These are phyloP conservation scores for Alloplasta piceator DNA, from an alignment of 2,888 invertebrate genomes.

Conservation along the genomic window DNA sequence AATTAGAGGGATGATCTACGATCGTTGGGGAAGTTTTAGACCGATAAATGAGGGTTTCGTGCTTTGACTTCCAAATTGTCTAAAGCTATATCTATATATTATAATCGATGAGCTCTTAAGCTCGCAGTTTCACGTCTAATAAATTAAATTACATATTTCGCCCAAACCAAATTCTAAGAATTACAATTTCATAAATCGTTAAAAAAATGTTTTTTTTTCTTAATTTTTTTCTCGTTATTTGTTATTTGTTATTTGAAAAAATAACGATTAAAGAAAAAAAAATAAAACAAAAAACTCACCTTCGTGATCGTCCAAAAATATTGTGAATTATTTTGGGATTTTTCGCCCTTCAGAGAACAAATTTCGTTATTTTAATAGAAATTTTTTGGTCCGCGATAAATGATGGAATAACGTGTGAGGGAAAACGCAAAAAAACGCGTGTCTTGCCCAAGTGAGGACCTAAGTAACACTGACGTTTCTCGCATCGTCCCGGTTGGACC, in stretches of 20 bases:
- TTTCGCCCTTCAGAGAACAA: background rate
- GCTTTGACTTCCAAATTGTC: slow-evolving; percentile 36
- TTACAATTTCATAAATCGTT: background rate
- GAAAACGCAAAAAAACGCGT: slow-evolving; percentile 50
- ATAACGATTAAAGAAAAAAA: background rate
- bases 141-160: slow-evolving; percentile 6
- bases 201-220: background rate
- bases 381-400: background rate
- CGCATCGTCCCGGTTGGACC: slow-evolving; percentile 69
- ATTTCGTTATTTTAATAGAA: background rate
- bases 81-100: slow-evolving; percentile 9
- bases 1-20: slow-evolving; percentile 33
- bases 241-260: slow-evolving; percentile 9
- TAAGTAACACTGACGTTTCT: slow-evolving; percentile 74
- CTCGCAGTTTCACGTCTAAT: slow-evolving; percentile 21
- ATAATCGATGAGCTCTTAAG: slow-evolving; percentile 22
- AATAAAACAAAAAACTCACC: no score
- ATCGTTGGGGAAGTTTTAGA: slow-evolving; percentile 32
- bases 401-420: background rate
- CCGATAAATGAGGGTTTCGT: slow-evolving; percentile 64
- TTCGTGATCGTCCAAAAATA: no score
- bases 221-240: slow-evolving; percentile 10
- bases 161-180: no score
- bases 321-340: no score
- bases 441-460: slow-evolving; percentile 77